Conservation (phyloP, 2,113 vertebrate genomes). For the Neolamprologus caudopunctatus region DNA sequence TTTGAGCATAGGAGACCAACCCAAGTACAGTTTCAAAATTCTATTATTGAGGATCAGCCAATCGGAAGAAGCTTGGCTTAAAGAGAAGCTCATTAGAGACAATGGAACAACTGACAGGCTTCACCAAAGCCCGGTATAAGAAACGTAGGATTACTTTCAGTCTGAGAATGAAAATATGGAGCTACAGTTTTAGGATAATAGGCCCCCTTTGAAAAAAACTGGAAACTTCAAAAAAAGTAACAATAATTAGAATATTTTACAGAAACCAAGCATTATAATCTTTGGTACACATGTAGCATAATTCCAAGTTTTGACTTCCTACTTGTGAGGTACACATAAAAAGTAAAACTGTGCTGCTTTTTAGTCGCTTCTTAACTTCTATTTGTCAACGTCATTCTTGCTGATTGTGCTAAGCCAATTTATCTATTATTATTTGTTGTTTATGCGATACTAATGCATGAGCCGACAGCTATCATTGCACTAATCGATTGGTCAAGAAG, state of each 20-base stretch:
- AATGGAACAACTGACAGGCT: background rate
- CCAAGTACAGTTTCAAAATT: background rate
- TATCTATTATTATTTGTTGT: background rate
- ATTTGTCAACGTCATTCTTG: fast-evolving
- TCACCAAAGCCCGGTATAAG: background rate
- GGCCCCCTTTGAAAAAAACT: fast-evolving
- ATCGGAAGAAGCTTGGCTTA: background rate
- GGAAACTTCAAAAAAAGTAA: background rate
- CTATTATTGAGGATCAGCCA: background rate
- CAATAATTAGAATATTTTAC: background rate
- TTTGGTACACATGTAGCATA: background rate
- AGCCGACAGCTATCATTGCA: background rate
- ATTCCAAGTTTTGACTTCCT: background rate
- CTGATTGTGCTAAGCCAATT: background rate
- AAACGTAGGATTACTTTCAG: background rate
- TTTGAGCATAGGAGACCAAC: background rate
- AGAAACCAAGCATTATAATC: background rate
- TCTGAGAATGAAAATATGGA: background rate
- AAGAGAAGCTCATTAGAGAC: background rate
- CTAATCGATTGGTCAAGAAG: background rate
- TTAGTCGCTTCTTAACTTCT: background rate
- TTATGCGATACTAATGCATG: fast-evolving
- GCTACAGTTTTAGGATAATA: background rate
- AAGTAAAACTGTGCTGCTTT: background rate
- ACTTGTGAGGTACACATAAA: background rate